Evolutionary conservation across 2,888 invertebrate genomes (phyloP), one percentile per base, ranked within the genome.

Genomic region (Trichopria drosophilae): DNA sequence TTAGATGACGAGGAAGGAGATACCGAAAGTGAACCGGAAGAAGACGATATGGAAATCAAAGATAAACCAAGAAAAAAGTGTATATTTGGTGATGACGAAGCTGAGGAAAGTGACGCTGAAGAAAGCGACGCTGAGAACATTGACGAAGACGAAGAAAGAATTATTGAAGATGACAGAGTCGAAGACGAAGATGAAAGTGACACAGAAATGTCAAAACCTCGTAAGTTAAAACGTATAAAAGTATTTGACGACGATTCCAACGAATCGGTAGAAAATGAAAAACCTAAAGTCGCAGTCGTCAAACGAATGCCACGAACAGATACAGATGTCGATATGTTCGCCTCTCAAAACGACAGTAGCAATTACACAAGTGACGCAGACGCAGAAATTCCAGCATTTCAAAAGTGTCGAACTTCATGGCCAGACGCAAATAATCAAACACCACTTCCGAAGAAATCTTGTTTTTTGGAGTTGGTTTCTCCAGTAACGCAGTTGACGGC

Each of bases 41-140:
- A 74, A 22, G 65, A 77, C 36, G 78, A 77, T 53, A 66, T 71
- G 3, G 51, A 57, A 5, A 56, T 63, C 3, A 53, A 50, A 10
- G 67, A 66, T 10, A 68, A 53, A 22, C 61, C 55, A 36, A 64
- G 53, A 62, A 69, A 61, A 51, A 58, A 71, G 61, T 69, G 62
- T 39, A 66, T 66, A 4, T 79, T 78, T 63, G 64, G 73, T 39
- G 78, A 80, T 58, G 77, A 81, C 16, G 85, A 84, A 58, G 80
- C 80, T 60, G 79, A 77, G 46, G 67, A 71, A 15, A 75, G 75
- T 29, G 72, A 79, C 19, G 78, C 79, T 46, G 80, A 81, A 34
- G 70, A 67, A 45, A 77, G 77, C 53, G 76, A 78, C 56, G 62
- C 72, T 41, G 67, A 71, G 26, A 67, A 74, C n/a, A 71, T 68